Evolutionary conservation across 2,797 vertebrate species (phyloP).

Genomic region (Sebastes kiyomatsui): DNA sequence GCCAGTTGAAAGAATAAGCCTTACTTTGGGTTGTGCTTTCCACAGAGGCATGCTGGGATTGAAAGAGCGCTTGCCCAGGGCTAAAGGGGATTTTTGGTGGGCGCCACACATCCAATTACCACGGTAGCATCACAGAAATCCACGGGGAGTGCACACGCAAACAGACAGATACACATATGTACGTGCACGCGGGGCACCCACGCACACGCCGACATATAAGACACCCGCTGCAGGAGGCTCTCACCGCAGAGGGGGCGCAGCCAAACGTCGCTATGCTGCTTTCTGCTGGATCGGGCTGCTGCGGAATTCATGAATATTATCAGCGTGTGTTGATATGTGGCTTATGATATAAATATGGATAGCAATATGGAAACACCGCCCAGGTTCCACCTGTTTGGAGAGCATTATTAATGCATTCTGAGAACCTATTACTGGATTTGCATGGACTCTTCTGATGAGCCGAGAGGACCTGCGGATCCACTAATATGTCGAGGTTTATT

Average conservation of each 20-base stretch:
- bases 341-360: conserved; percentile 75
- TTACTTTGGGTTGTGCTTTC: conserved; percentile 78
- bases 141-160: conserved; percentile 37
- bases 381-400: conserved; percentile 62
- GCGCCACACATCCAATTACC: conserved; percentile 83
- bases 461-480: conserved; percentile 28
- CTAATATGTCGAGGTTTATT: conserved; percentile 50
- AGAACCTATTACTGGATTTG: conserved; percentile 64
- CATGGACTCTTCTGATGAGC: conserved; percentile 53
- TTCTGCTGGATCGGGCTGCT: conserved; percentile 45
- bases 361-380: conserved; percentile 62
- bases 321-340: conserved; percentile 64
- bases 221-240: conserved; percentile 60
- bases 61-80: conserved; percentile 78
- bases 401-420: conserved; percentile 64
- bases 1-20: conserved; percentile 82
- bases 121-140: conserved; percentile 74
- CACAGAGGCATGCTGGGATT: conserved; percentile 79
- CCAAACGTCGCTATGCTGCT: conserved; percentile 49
- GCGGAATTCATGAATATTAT: conserved; percentile 78
- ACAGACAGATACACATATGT: conserved; percentile 32
- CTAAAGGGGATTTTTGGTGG: conserved; percentile 82
- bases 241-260: conserved; percentile 37
- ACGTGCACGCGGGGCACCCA: background rate
- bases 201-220: conserved; percentile 34